phyloP scores from a whole-genome alignment of 2,888 invertebrate species.

The Yponomeuta evonymella region DNA sequence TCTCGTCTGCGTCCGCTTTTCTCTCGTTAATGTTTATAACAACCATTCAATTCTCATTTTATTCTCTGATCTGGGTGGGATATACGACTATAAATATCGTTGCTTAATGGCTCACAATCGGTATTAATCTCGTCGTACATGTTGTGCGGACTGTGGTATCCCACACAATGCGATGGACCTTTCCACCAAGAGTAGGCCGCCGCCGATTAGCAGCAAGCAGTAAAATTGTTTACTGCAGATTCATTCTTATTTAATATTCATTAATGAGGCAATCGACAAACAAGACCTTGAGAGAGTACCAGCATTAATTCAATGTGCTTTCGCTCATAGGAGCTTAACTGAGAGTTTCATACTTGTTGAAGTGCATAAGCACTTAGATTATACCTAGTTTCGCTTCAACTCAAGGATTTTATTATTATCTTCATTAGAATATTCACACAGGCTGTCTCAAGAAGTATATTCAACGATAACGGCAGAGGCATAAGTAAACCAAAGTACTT shows the following conservation, averaged over 20 bases:
- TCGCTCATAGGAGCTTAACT: not conserved
- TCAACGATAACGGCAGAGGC: not conserved
- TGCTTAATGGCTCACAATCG: slow-evolving; percentile 5
- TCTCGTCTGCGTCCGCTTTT: not conserved
- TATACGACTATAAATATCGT: not conserved
- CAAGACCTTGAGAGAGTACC: slow-evolving; percentile 8
- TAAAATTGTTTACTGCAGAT: slow-evolving; percentile 30
- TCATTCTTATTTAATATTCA: slow-evolving; percentile 35
- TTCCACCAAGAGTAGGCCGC: slow-evolving; percentile 9
- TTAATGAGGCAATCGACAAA: slow-evolving; percentile 20
- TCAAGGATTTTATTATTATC: not conserved
- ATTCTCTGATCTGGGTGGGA: slow-evolving; percentile 16
- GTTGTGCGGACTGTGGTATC: not conserved
- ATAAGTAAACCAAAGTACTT: not conserved
- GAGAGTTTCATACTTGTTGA: slow-evolving; percentile 3
- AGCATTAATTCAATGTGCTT: slow-evolving; percentile 12
- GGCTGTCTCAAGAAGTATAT: too few relatives aligned
- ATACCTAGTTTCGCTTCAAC: not conserved
- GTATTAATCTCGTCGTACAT: slow-evolving; percentile 5
- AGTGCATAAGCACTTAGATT: not conserved
- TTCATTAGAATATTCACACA: not conserved
- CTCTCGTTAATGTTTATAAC: not conserved
- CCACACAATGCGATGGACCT: slow-evolving; percentile 11
- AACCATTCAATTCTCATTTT: not conserved
- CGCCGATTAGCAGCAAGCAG: not conserved